These are phyloP conservation scores for Calyptomena viridis DNA, from an alignment of 2,113 vertebrate genomes.

Conservation along the genomic window DNA sequence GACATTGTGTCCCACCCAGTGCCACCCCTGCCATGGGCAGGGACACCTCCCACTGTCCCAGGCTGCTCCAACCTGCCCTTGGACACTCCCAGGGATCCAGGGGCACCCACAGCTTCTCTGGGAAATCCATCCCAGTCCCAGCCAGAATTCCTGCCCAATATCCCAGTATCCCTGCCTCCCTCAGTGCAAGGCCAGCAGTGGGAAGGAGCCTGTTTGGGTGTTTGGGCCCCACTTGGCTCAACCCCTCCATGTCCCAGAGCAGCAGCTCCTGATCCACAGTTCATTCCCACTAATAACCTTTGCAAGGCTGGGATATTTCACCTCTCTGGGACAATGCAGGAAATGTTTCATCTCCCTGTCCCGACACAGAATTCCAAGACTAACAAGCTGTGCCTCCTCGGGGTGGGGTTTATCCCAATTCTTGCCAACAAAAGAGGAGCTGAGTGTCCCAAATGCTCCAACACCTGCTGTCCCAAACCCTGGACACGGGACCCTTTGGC, in stretches of 20 bases:
- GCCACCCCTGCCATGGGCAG: background rate
- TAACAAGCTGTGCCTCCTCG: background rate
- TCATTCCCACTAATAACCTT: background rate
- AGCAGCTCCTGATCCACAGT: background rate
- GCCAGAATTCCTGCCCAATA: background rate
- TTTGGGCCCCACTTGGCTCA: too few relatives aligned
- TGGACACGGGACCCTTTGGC: background rate
- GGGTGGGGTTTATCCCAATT: background rate
- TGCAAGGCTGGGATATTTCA: background rate
- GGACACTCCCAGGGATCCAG: background rate
- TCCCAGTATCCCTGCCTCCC: fast-evolving
- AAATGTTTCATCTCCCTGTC: background rate
- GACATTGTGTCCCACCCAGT: fast-evolving
- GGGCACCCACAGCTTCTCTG: background rate
- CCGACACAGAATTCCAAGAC: background rate
- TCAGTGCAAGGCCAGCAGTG: background rate
- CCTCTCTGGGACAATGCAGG: background rate
- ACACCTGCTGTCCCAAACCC: background rate
- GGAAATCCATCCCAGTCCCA: background rate
- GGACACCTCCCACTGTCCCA: background rate
- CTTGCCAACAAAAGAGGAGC: background rate
- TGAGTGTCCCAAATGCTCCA: background rate
- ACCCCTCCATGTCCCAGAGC: background rate
- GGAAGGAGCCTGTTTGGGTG: background rate
- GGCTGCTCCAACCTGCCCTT: background rate